Base-by-base conservation (phyloP, 2,888 invertebrate genomes). In the Agrotis clavis region DNA sequence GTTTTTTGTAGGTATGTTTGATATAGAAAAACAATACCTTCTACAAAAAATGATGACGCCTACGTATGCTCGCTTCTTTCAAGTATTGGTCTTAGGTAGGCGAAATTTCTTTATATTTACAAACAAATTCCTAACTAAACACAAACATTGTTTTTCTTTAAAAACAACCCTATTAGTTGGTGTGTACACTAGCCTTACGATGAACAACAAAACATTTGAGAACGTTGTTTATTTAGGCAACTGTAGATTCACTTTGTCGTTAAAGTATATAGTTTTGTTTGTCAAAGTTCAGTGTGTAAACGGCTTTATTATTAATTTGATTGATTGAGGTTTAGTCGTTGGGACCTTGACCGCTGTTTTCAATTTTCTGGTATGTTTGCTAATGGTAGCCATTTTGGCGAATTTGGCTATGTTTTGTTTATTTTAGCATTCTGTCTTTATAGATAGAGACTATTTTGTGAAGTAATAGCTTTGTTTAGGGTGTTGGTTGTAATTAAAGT, bases 231-330 rank as follows among this genome's bases (percentile, higher is more conserved):
- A 62, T 72, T 82, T 78, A 78, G 86, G 84, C 64, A 59, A 63
- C 68, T 65, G 60, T n/a, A 41, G 35, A n/a, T 25, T 25, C 25
- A 61, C 51, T 64, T 61, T 51, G 56, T 61, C 30, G 18, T 60
- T 63, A 64, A 66, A 79, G 68, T 62, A n/a, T 69, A 54, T 62
- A 45, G 62, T 71, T 82, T 41, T 66, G 47, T 72, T 67, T 16
- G 25, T 25, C 11, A 57, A 72, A 79, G 54, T 79, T 68, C 18
- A 54, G 21, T 63, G 66, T 66, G 60, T 59, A 67, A 67, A 85
- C 67, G 6, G 73, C 74, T 75, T 79, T 72, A 81, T 79, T 85
- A 83, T 73, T 71, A 48, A 67, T 48, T 82, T 62, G 68, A 83
- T 80, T 80, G 77, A 83, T 83, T 66, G 71, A 59, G 69, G 74